These are phyloP conservation scores for Microtus oregoni DNA, from an alignment of 2,113 vertebrate genomes.

Conservation along the genomic window DNA sequence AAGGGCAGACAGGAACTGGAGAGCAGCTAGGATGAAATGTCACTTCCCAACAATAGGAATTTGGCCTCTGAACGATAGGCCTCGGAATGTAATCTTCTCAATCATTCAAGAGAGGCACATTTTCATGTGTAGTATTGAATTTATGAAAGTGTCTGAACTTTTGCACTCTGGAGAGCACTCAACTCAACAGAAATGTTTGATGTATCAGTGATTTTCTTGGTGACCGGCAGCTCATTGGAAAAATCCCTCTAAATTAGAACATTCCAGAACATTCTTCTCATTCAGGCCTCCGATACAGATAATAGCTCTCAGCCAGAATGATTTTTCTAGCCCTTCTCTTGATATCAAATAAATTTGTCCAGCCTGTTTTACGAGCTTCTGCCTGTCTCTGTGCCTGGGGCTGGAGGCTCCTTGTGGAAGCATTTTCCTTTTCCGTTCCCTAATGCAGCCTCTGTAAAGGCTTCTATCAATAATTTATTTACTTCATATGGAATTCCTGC, in stretches of 20 bases:
- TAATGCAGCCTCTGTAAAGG: not conserved
- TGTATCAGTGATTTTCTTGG: constrained; percentile 29
- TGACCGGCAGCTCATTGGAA: constrained; percentile 35
- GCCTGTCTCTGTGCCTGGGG: not conserved
- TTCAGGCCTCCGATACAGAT: not conserved
- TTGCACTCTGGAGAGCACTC: not conserved
- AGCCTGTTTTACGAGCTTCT: not conserved
- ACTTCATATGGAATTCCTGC: not conserved
- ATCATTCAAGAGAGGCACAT: constrained; percentile 22
- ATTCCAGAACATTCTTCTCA: not conserved
- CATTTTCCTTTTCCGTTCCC: not conserved
- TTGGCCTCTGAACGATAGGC: constrained; percentile 10
- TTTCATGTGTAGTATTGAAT: not conserved
- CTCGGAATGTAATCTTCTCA: constrained; percentile 16
- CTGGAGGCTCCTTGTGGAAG: not conserved
- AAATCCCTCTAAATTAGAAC: constrained; percentile 38
- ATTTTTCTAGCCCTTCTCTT: not conserved
- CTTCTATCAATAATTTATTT: not conserved
- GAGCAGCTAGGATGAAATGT: not conserved
- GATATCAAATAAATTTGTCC: not conserved
- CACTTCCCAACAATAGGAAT: constrained; percentile 13
- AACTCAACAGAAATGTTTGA: constrained; percentile 40
- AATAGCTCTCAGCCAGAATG: constrained; percentile 8
- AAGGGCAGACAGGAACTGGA: not conserved
- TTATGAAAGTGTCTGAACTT: constrained; percentile 43